Conservation (phyloP, 1,140 invertebrate species). For the Bombus cullumanus region DNA sequence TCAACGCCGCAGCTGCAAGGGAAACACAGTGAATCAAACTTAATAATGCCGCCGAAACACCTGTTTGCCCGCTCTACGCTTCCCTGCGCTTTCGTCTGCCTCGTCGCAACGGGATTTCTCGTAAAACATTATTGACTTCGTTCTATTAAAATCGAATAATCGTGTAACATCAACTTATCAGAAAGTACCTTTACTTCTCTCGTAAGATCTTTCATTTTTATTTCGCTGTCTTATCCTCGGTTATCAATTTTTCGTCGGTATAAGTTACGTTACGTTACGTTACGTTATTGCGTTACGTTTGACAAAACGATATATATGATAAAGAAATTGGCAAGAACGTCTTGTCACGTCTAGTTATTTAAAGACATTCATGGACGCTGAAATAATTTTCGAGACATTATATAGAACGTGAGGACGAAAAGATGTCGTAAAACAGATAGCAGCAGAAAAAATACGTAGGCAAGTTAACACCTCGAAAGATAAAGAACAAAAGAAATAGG, state of each 20-base stretch:
- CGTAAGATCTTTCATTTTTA: too few relatives aligned
- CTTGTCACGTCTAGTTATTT: too few relatives aligned
- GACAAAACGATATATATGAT: too few relatives aligned
- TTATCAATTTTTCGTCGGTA: too few relatives aligned
- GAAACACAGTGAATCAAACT: slow-evolving; percentile 58
- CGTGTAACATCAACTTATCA: too few relatives aligned
- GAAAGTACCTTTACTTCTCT: too few relatives aligned
- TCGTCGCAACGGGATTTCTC: slow-evolving; percentile 33
- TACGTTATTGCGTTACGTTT: too few relatives aligned
- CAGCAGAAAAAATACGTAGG: too few relatives aligned
- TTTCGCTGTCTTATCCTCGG: too few relatives aligned
- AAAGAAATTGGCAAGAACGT: too few relatives aligned
- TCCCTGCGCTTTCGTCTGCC: slow-evolving; percentile 11
- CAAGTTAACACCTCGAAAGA: neutral
- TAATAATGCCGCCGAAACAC: slow-evolving; percentile 56
- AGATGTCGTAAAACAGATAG: neutral
- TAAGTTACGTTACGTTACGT: too few relatives aligned
- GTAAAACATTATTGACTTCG: slow-evolving; percentile 75
- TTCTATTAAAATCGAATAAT: slow-evolving; percentile 80
- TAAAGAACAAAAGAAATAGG: too few relatives aligned
- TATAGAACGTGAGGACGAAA: neutral
- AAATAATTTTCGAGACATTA: neutral
- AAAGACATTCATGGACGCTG: neutral
- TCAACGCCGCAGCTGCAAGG: slow-evolving; percentile 53
- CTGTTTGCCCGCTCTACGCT: slow-evolving; percentile 60